A percentile compares a stretch with the other conserved stretches of the same genome.
phyloP scores from a whole-genome alignment of 2,113 vertebrate genomes.

The Triplophysa rosa region DNA sequence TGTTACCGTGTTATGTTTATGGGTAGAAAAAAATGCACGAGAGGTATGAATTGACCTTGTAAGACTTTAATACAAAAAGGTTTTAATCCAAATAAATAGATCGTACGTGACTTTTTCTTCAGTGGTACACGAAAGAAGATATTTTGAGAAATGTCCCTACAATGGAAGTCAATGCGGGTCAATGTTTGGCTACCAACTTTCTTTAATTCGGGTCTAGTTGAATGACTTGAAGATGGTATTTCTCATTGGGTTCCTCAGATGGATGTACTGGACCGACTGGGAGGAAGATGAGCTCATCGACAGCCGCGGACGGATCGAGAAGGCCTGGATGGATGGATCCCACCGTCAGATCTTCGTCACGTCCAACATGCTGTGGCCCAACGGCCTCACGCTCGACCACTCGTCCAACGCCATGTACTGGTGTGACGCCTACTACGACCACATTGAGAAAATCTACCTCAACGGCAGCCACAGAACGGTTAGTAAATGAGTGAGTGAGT shows the following conservation, averaged over 20 bases:
- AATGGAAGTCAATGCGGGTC: too few relatives aligned
- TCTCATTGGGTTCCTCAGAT: slow-evolving; percentile 64
- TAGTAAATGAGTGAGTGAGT: slow-evolving; percentile 57
- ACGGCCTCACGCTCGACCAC: slow-evolving; percentile 83
- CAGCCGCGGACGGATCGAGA: slow-evolving; percentile 87
- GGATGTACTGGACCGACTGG: slow-evolving; percentile 94
- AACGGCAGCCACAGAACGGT: slow-evolving; percentile 86
- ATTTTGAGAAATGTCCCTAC: neutral
- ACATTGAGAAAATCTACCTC: slow-evolving; percentile 86
- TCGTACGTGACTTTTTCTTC: neutral
- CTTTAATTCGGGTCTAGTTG: neutral
- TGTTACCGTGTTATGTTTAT: slow-evolving; percentile 1
- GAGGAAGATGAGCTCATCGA: slow-evolving; percentile 86
- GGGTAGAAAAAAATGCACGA: neutral
- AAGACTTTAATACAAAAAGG: neutral
- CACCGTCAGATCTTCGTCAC: slow-evolving; percentile 84
- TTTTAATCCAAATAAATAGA: too few relatives aligned
- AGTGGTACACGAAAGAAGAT: neutral
- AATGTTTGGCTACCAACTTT: neutral
- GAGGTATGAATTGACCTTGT: slow-evolving; percentile 8
- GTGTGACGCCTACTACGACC: slow-evolving; percentile 89
- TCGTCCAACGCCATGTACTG: slow-evolving; percentile 77
- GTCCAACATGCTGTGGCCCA: slow-evolving; percentile 87
- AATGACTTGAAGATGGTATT: neutral
- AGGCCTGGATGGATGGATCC: slow-evolving; percentile 87